Percentiles rank a stretch among this genome's conserved stretches.
phyloP scores from a whole-genome alignment of 2,797 vertebrate genomes.

The Chrosomus eos region DNA sequence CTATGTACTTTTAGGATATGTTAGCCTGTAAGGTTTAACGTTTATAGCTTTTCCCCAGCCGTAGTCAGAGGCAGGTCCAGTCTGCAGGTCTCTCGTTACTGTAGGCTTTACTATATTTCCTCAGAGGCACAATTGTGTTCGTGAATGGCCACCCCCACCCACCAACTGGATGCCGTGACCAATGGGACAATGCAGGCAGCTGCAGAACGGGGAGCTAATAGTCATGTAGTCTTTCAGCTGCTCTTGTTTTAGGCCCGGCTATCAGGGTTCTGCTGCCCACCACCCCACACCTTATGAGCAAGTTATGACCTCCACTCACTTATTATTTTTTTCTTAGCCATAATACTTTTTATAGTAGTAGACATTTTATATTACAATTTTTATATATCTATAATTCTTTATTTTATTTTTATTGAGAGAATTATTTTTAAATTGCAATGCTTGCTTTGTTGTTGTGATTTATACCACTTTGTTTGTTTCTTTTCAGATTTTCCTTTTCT shows the following conservation, averaged over 20 bases:
- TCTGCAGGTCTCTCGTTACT: conserved; percentile 55
- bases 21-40: neutral
- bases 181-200: conserved; percentile 73
- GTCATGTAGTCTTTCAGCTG: conserved; percentile 47
- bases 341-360: neutral
- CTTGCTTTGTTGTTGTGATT: neutral
- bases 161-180: conserved; percentile 66
- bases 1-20: neutral
- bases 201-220: conserved; percentile 68
- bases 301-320: conserved; percentile 4
- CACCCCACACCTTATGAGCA: conserved; percentile 1
- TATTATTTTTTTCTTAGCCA: neutral
- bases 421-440: neutral
- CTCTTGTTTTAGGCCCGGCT: conserved; percentile 29
- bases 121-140: conserved; percentile 61
- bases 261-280: neutral
- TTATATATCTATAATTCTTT: neutral
- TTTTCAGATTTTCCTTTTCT: neutral
- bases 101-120: conserved; percentile 52
- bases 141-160: conserved; percentile 50
- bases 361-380: neutral
- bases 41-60: neutral
- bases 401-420: neutral
- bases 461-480: neutral
- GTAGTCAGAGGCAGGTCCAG: neutral